These are phyloP conservation scores for Campoletis sonorensis DNA, from an alignment of 1,140 invertebrate genomes.

Conservation along the genomic window DNA sequence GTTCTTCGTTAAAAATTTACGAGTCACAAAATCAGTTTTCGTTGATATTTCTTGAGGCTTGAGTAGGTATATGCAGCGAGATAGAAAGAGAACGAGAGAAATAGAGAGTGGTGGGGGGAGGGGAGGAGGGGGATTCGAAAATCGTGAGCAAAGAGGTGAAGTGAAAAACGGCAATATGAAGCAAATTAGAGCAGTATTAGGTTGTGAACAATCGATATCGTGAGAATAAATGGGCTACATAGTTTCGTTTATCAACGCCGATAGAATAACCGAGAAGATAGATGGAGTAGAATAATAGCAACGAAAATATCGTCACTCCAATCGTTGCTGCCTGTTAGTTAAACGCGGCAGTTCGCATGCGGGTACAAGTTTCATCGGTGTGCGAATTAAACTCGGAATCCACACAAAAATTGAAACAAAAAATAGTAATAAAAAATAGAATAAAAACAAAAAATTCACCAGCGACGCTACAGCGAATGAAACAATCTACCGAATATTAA, in stretches of 20 bases:
- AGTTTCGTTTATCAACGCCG: background rate
- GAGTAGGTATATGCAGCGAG: too few species aligned
- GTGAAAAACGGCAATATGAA: background rate
- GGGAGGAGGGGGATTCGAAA: background rate
- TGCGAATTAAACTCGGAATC: constrained; percentile 26
- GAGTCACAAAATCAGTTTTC: constrained; percentile 45
- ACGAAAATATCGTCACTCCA: constrained; percentile 31
- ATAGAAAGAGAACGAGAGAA: too few species aligned
- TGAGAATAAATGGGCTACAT: constrained; percentile 26
- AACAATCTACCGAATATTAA: constrained; percentile 42
- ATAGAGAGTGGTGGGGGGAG: background rate
- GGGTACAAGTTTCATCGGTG: background rate
- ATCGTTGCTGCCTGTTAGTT: background rate
- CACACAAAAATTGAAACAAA: constrained; percentile 25
- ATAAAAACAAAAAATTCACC: constrained; percentile 10
- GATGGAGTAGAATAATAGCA: background rate
- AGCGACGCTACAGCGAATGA: background rate
- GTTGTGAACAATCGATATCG: constrained; percentile 36
- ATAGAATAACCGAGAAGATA: background rate
- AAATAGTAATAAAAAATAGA: too few species aligned
- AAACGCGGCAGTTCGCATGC: background rate
- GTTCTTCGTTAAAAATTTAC: constrained; percentile 43
- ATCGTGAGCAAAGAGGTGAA: background rate
- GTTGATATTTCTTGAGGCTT: constrained; percentile 31
- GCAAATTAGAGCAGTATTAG: background rate